Evolutionary conservation across 2,797 vertebrate genomes (phyloP), one percentile per base, ranked within the genome.

Genomic region (Tiaroga cobitis): DNA sequence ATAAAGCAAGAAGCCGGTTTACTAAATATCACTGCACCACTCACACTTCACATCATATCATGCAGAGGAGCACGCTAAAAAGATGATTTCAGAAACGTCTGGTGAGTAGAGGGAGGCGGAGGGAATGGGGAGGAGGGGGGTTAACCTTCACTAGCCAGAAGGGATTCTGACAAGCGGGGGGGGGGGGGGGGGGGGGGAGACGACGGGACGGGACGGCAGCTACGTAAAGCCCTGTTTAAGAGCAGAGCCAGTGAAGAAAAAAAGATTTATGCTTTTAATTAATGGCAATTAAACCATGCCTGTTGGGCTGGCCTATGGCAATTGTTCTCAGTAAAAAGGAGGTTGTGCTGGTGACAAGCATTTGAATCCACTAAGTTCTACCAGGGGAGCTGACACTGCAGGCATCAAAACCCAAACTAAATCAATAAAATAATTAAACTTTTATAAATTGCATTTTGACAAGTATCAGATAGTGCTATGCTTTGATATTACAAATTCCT

Each of bases 231-330:
- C 95, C 95, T 97, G 96, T 98, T 97, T 98, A 98, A 98, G 96
- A 98, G 97, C 95, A 96, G 95, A 97, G 96, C 96, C 95, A 97
- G 95, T 94, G 95, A 97, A 97, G 96, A 98, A 98, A 97, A 96
- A 99, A 98, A 97, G 97, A 98, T 98, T 98, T 98, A 98, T 99
- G 97, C 97, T 99, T 99, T 99, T 99, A 99, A 99, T 99, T 99
- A 99, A 99, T 98, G 96, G 97, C 98, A 99, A 99, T 99, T 99
- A 99, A 99, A 99, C 96, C 97, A 95, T 99, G 98, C 97, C 98
- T 98, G 97, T 97, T 96, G 97, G 98, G 97, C 97, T 97, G 97
- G 97, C 98, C 98, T 95, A 95, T 98, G 97, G 98, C 98, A 95
- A 98, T 97, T 98, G 97, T 99, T 98, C 97, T 96, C 95, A 96